phyloP scores from a whole-genome alignment of 64 coral and sea anemone genomes.

The Catalaphyllia jardinei region DNA sequence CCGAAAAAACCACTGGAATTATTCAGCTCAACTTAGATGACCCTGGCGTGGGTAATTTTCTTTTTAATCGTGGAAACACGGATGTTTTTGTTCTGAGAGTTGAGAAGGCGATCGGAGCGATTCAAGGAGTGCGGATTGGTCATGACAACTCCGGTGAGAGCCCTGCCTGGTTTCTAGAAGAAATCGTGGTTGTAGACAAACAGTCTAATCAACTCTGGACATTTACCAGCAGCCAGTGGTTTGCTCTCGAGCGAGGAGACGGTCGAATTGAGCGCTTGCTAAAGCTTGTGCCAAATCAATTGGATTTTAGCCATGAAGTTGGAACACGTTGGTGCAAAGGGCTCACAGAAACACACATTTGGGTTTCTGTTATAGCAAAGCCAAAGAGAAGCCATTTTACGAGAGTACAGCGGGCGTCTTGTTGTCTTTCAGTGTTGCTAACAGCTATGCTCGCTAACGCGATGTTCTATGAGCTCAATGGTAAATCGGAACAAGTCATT shows the following conservation, averaged over 20 bases:
- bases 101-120: slow-evolving; percentile 33
- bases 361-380: slow-evolving; percentile 37
- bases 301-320: neutral
- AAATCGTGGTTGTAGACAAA: too few species aligned
- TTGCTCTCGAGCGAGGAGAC: slow-evolving; percentile 17
- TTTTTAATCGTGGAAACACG: too few species aligned
- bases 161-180: too few species aligned
- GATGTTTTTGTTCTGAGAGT: neutral
- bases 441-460: too few species aligned
- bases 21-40: too few species aligned
- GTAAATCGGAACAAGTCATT: too few species aligned
- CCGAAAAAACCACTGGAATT: too few species aligned
- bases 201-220: neutral
- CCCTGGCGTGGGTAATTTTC: too few species aligned
- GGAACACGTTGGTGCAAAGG: neutral
- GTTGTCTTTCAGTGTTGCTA: slow-evolving; percentile 28
- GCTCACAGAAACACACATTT: slow-evolving; percentile 32
- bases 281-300: too few species aligned
- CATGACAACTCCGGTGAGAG: too few species aligned
- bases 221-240: slow-evolving; percentile 8
- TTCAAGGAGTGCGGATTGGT: slow-evolving; percentile 25
- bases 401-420: neutral
- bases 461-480: too few species aligned
- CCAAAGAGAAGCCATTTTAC: neutral
- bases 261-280: too few species aligned